Conservation (phyloP, 92 coral and sea anemone species). For the Bergia sp. region DNA sequence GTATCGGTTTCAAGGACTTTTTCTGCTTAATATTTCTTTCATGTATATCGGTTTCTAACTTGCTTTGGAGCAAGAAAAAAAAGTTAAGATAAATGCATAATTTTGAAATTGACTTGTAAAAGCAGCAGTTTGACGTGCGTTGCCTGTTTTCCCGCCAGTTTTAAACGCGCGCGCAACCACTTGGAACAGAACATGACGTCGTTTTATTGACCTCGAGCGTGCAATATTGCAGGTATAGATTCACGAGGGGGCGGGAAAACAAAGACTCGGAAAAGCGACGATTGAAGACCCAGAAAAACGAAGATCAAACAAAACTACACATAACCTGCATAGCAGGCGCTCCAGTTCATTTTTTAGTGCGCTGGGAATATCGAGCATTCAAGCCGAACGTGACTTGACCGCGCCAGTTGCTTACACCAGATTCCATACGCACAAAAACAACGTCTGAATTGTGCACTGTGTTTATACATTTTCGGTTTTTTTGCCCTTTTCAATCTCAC, state of each 20-base stretch:
- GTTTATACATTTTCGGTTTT: too few species aligned
- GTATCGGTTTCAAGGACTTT: not conserved
- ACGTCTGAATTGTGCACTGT: too few species aligned
- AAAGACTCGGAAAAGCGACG: too few species aligned
- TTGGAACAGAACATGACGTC: not conserved
- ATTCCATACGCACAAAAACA: too few species aligned
- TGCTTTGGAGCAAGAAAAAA: not conserved
- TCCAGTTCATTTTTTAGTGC: too few species aligned
- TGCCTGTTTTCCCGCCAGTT: conserved; percentile 26
- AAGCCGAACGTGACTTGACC: too few species aligned
- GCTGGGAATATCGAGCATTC: too few species aligned
- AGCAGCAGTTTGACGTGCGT: not conserved
- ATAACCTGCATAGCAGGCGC: too few species aligned
- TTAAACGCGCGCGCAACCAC: not conserved
- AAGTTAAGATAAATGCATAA: not conserved
- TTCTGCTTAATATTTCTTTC: not conserved
- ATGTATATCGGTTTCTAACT: not conserved
- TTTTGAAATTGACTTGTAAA: not conserved
- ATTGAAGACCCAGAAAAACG: too few species aligned
- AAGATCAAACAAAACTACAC: too few species aligned
- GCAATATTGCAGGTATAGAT: not conserved
- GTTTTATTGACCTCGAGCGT: not conserved
- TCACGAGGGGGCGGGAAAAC: not conserved
- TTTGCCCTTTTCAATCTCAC: too few species aligned
- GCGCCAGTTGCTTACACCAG: too few species aligned